Conservation (phyloP, 2,888 invertebrate genomes). For the Cheiracanthium punctorium region DNA sequence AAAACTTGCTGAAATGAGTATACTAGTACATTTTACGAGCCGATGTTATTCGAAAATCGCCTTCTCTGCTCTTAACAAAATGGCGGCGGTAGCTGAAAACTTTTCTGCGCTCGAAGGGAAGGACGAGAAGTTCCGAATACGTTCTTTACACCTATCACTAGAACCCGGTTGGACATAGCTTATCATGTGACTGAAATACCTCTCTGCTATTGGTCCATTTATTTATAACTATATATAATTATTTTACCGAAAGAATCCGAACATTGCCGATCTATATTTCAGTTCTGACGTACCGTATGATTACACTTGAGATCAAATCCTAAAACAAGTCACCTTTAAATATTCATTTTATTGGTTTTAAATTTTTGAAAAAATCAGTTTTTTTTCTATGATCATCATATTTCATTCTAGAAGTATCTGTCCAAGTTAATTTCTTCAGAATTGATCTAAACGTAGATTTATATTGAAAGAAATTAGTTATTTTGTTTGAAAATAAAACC, state of each 20-base stretch:
- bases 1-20: not conserved
- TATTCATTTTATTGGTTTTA: no score
- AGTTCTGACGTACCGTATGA: not conserved
- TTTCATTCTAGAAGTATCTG: no score
- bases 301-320: not conserved
- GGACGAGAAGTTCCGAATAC: constrained; percentile 76
- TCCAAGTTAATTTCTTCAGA: no score
- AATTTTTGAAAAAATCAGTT: no score
- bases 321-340: not conserved
- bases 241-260: constrained; percentile 42
- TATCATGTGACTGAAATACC: constrained; percentile 37
- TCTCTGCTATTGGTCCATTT: constrained; percentile 41
- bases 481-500: no score
- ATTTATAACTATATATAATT: constrained; percentile 59
- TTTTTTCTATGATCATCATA: no score
- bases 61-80: constrained; percentile 83
- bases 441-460: no score
- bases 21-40: not conserved
- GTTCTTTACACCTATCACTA: constrained; percentile 42
- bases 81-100: constrained; percentile 96
- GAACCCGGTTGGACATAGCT: constrained; percentile 24
- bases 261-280: constrained; percentile 34
- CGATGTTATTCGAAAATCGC: not conserved
- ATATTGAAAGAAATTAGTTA: no score
- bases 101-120: constrained; percentile 93